Evolutionary conservation across 1,140 invertebrate genomes (phyloP).

Genomic region (Oncopeltus fasciatus): DNA sequence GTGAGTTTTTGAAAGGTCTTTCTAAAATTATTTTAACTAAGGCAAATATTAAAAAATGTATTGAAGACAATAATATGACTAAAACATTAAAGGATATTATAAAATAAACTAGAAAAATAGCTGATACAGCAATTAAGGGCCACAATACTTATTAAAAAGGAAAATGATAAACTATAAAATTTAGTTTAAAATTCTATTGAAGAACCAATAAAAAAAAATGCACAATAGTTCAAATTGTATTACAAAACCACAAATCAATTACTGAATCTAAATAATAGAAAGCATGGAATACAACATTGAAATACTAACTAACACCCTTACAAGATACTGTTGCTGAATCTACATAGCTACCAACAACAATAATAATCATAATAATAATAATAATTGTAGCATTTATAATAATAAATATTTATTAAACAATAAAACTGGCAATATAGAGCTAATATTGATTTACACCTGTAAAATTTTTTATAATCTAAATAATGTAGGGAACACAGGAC

Average conservation of each 20-base stretch:
- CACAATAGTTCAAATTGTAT: too few species aligned
- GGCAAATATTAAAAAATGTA: too few species aligned
- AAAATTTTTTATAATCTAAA: conserved; percentile 9
- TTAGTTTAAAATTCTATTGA: too few species aligned
- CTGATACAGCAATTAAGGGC: too few species aligned
- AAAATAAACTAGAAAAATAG: too few species aligned
- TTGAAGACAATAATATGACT: too few species aligned
- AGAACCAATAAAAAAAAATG: too few species aligned
- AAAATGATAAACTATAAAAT: too few species aligned
- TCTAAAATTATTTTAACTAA: too few species aligned
- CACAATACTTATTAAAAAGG: too few species aligned
- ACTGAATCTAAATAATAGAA: conserved; percentile 16
- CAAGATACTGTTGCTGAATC: conserved; percentile 21
- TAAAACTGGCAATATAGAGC: conserved; percentile 16
- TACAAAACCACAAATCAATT: conserved; percentile 7
- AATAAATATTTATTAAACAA: conserved; percentile 22
- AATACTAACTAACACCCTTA: conserved; percentile 21
- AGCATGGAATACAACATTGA: conserved; percentile 21
- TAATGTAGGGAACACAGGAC: conserved; percentile 25
- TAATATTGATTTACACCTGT: not conserved
- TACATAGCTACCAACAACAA: conserved; percentile 22
- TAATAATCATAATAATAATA: conserved; percentile 19
- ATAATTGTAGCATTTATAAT: conserved; percentile 21
- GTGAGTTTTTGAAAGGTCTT: too few species aligned
- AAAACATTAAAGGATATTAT: too few species aligned